phyloP scores from a whole-genome alignment of 2,888 invertebrate genomes.

The Spodoptera exigua region DNA sequence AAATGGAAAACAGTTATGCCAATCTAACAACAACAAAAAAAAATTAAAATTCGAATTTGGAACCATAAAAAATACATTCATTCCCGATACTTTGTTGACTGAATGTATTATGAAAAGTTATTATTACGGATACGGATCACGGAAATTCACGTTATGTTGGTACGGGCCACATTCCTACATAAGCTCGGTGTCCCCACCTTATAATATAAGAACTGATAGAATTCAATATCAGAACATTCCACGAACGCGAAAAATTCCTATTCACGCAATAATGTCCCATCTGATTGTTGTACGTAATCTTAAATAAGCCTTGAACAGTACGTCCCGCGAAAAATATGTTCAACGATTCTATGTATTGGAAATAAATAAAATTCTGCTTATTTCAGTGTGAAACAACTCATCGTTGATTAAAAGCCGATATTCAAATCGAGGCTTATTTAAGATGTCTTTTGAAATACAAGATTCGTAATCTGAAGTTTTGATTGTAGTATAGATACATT shows the following conservation, averaged over 20 bases:
- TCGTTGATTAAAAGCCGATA: slow-evolving; percentile 47
- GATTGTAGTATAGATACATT: neutral
- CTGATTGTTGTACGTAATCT: slow-evolving; percentile 58
- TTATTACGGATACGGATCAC: too few relatives aligned
- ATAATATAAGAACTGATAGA: slow-evolving; percentile 44
- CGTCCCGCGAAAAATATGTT: slow-evolving; percentile 27
- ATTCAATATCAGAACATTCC: slow-evolving; percentile 63
- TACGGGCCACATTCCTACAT: slow-evolving; percentile 34
- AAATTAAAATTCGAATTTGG: too few relatives aligned
- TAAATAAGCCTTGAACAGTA: slow-evolving; percentile 14
- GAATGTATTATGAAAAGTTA: too few relatives aligned
- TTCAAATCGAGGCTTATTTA: slow-evolving; percentile 44
- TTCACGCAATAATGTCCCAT: slow-evolving; percentile 58
- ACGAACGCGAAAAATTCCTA: slow-evolving; percentile 45
- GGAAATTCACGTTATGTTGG: too few relatives aligned
- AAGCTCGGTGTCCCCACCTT: slow-evolving; percentile 29
- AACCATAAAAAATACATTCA: too few relatives aligned
- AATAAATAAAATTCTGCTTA: slow-evolving; percentile 15
- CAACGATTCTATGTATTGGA: slow-evolving; percentile 23
- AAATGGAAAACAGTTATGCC: too few relatives aligned
- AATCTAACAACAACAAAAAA: too few relatives aligned
- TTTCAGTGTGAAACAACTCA: slow-evolving; percentile 11
- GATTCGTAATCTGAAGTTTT: slow-evolving; percentile 39
- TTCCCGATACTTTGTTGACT: too few relatives aligned
- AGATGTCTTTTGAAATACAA: slow-evolving; percentile 25